Evolutionary conservation across 2,113 vertebrate species (phyloP).

Genomic region (Chloropsis hardwickii): DNA sequence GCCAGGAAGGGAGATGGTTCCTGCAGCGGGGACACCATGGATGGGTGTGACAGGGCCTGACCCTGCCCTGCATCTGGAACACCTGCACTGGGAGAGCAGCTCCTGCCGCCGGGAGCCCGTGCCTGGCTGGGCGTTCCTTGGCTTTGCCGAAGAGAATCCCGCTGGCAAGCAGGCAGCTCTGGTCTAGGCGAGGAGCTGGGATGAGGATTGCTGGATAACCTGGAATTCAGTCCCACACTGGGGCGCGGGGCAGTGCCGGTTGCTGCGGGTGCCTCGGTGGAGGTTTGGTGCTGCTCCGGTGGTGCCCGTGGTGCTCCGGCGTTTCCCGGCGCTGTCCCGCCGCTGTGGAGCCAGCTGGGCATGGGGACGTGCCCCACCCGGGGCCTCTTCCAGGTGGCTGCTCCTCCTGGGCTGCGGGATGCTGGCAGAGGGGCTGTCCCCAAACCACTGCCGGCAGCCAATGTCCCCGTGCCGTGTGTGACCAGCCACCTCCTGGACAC

Average conservation of each 20-base stretch:
- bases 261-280: accelerated
- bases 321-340: accelerated
- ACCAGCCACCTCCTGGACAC: accelerated
- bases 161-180: not conserved
- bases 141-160: not conserved
- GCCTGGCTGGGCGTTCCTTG: accelerated
- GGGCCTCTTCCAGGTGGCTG: accelerated
- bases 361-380: accelerated
- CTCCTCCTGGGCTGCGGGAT: not conserved
- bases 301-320: accelerated
- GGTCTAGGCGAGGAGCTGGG: not conserved
- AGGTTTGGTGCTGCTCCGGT: not conserved
- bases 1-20: not conserved
- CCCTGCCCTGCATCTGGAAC: not conserved
- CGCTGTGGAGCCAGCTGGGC: accelerated
- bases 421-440: not conserved
- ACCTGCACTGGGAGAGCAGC: not conserved
- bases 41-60: not conserved
- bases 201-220: not conserved
- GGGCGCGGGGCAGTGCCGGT: not conserved
- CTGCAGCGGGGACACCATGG: accelerated
- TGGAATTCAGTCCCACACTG: not conserved
- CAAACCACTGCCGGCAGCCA: not conserved
- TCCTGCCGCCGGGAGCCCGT: accelerated
- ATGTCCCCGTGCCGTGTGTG: accelerated